Evolutionary conservation across 2,113 vertebrate species (phyloP), one percentile per base, ranked within the genome.

Genomic region (Galbula dea): DNA sequence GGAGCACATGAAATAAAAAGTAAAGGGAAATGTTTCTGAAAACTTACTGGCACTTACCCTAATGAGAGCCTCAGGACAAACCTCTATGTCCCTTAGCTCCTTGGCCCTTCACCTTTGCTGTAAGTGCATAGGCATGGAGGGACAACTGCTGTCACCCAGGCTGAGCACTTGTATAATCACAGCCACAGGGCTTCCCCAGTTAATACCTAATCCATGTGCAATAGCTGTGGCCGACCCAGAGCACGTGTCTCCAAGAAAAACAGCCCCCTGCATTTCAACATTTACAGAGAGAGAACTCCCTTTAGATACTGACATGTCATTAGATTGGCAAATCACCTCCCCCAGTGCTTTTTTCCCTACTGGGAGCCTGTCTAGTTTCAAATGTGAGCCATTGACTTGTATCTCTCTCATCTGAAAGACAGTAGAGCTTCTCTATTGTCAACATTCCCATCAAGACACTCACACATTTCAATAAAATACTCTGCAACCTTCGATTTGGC

Each of bases 171-270:
- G 83, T 62, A 49, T 83, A 94, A 94, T 34, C 88, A 77, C 55
- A 62, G 80, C 94, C 90, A 86, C 83, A 59, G 57, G 95, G 83
- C 68, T 93, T 86, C 65, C 86, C 69, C 57, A 6, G 95, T 95
- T 96, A 96, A 93, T 96, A 57, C 90, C 92, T 96, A 95, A 96
- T 96, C 94, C 90, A 17, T 27, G 48, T n/a, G 80, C 90, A 90
- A 45, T 3, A 71, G 93, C 68, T 81, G 51, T 15, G 3, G 39
- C 90, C 0, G 12, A 93, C 90, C 59, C 34, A 63, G 10, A 84
- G 76, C 45, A 6, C 10, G 21, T 19, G 55, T 77, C 83, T 62
- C 51, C 67, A 57, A 48, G 46, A 75, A 93, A 92, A 96, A 75
- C 57, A 91, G 24, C 22, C 43, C 3, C 3, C 68, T 84, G 52